Evolutionary conservation across 2,797 vertebrate genomes (phyloP).

Genomic region (Pelochelys cantorii): DNA sequence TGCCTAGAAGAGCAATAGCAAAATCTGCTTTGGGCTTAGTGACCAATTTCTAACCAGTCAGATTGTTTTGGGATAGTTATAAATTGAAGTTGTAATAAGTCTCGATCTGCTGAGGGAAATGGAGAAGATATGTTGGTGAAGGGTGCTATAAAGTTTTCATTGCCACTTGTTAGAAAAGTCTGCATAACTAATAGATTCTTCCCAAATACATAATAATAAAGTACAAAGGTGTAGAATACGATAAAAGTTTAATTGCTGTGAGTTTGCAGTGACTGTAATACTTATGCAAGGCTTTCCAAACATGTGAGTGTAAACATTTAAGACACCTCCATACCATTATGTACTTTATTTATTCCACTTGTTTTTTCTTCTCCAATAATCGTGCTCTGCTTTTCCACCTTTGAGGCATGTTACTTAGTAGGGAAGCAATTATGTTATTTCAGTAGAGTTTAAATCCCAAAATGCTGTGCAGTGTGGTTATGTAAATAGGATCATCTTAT

Average conservation of each 20-base stretch:
- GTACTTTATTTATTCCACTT: slow-evolving; percentile 44
- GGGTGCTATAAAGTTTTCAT: slow-evolving; percentile 27
- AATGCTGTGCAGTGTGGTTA: not conserved
- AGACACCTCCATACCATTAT: not conserved
- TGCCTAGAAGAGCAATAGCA: not conserved
- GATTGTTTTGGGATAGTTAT: not conserved
- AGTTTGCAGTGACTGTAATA: slow-evolving; percentile 34
- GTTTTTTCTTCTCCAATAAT: slow-evolving; percentile 48
- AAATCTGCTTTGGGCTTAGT: not conserved
- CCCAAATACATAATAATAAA: slow-evolving; percentile 20
- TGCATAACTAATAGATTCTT: not conserved
- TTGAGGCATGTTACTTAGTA: not conserved
- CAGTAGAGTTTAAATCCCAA: not conserved
- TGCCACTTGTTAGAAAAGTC: slow-evolving; percentile 27
- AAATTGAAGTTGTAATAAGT: slow-evolving; percentile 17
- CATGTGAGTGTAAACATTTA: slow-evolving; percentile 55
- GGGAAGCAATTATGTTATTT: not conserved
- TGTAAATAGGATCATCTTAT: slow-evolving; percentile 4
- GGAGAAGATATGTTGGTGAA: slow-evolving; percentile 14
- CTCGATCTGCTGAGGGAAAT: not conserved
- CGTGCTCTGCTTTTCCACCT: not conserved
- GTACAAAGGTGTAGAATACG: not conserved
- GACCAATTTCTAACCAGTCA: not conserved
- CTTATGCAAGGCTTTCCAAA: slow-evolving; percentile 39
- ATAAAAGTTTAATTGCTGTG: not conserved